Evolutionary conservation across 2,797 vertebrate species (phyloP), one percentile per base, ranked within the genome.

Genomic region (Ptychobarbus kaznakovi): DNA sequence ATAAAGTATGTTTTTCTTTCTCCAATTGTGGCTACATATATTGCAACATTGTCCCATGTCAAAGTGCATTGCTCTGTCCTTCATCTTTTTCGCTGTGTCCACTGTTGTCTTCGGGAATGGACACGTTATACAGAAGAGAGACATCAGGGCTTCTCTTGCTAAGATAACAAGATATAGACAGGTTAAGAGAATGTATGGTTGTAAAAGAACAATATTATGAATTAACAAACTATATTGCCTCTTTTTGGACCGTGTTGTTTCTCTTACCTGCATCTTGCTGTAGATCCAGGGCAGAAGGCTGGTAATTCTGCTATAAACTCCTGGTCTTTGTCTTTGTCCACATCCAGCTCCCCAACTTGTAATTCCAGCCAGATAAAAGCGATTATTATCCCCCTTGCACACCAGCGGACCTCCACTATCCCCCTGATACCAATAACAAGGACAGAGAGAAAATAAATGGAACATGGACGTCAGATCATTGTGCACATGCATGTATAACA

Each of bases 361-460:
- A 92, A 99, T 93, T 0, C 97, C 98, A 0, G 93, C 92, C 91
- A 99, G 89, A 0, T 96, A 96, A 96, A 96, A 99, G 69, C 88
- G 95, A 0, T 6, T 9, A 1, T 90, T 88, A 0, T 77, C 51
- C 11, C 80, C 90, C 87, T 95, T 82, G 0, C 97, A 99, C 49
- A 98, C 96, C 89, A 99, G 92, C 2, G 98, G 98, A 15, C 97
- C 98, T 2, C 97, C 97, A 0, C 98, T 99, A 94, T 99, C 97
- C 0, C 97, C 98, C 98, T 99, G 78, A 0, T 70, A 80, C 75
- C 38, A 84, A 12, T 38, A 13, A 66, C 42, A 80, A 44, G 15
- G 32, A 80, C 3, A 11, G 22, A 76, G 22, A 56, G 28, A 63
- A 68, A 65, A 12, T 1, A 35, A 78, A 63, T 28, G n/a, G 2